phyloP scores from a whole-genome alignment of 2,797 vertebrate genomes.

The Cynodonichthys magdalenae region DNA sequence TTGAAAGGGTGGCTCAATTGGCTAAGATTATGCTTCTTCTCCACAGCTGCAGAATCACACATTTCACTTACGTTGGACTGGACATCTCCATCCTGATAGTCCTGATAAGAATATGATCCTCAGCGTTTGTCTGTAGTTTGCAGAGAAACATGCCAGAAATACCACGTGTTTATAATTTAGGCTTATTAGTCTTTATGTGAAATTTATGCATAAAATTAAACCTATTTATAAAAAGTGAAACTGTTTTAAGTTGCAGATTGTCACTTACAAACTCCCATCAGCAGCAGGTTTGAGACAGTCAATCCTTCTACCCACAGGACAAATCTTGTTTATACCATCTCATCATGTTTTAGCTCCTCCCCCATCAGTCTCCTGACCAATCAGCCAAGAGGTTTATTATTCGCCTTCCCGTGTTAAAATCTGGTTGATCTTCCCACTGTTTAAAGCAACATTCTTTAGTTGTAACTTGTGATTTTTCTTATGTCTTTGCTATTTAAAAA shows the following conservation, averaged over 20 bases:
- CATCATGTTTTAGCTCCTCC: conserved; percentile 44
- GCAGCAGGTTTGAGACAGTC: conserved; percentile 12
- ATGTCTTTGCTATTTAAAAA: not conserved
- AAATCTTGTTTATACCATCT: conserved; percentile 63
- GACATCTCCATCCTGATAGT: conserved; percentile 47
- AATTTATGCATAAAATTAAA: not conserved
- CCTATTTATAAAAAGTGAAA: not conserved
- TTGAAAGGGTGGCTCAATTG: not conserved
- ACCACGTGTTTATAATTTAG: not conserved
- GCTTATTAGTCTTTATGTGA: not conserved
- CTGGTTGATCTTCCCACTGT: not conserved
- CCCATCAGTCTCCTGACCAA: conserved; percentile 46
- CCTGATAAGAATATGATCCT: conserved; percentile 16
- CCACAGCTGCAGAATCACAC: not conserved
- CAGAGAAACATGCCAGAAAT: not conserved
- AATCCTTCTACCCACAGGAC: conserved; percentile 15
- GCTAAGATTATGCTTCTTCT: not conserved
- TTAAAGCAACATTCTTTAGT: not conserved
- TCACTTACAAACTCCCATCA: conserved; percentile 36
- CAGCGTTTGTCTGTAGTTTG: conserved; percentile 15
- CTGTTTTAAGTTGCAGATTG: not conserved
- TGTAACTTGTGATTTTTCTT: not conserved
- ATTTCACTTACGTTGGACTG: conserved; percentile 52
- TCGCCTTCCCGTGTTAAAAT: not conserved
- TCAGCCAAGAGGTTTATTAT: conserved; percentile 24